Evolutionary conservation across 2,113 vertebrate species (phyloP).

Genomic region (Clarias magur): DNA sequence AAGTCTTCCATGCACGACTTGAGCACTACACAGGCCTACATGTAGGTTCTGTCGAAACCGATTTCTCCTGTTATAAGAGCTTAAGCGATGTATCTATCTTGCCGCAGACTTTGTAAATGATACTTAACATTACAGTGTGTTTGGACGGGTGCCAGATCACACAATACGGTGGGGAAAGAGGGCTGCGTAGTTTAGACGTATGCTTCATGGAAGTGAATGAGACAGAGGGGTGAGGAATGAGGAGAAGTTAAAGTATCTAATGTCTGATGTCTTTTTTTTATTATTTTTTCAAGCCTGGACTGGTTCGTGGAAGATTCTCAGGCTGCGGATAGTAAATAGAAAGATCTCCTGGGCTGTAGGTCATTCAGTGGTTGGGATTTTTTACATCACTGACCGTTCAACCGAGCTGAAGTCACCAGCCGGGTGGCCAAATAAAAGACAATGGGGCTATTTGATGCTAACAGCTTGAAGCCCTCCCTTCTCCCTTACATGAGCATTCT

Average conservation of each 20-base stretch:
- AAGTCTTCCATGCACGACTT: slow-evolving; percentile 21
- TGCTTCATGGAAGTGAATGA: slow-evolving; percentile 65
- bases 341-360: slow-evolving; percentile 10
- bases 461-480: slow-evolving; percentile 52
- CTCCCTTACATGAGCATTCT: slow-evolving; percentile 46
- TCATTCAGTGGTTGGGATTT: slow-evolving; percentile 41
- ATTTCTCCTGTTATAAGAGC: slow-evolving; percentile 64
- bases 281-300: neutral
- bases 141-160: slow-evolving; percentile 69
- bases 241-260: slow-evolving; percentile 64
- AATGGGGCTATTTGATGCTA: slow-evolving; percentile 33
- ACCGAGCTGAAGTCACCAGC: slow-evolving; percentile 40
- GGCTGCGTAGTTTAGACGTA: slow-evolving; percentile 55
- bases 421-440: slow-evolving; percentile 51
- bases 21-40: slow-evolving; percentile 52
- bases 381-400: slow-evolving; percentile 43
- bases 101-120: slow-evolving; percentile 63
- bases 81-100: slow-evolving; percentile 69
- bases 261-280: slow-evolving; percentile 41
- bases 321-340: neutral
- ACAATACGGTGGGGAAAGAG: slow-evolving; percentile 58
- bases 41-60: slow-evolving; percentile 52
- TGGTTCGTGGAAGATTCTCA: slow-evolving; percentile 28
- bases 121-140: slow-evolving; percentile 61
- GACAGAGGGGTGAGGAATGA: slow-evolving; percentile 62